phyloP scores from a whole-genome alignment of 2,888 invertebrate species.

The Platynereis dumerilii region DNA sequence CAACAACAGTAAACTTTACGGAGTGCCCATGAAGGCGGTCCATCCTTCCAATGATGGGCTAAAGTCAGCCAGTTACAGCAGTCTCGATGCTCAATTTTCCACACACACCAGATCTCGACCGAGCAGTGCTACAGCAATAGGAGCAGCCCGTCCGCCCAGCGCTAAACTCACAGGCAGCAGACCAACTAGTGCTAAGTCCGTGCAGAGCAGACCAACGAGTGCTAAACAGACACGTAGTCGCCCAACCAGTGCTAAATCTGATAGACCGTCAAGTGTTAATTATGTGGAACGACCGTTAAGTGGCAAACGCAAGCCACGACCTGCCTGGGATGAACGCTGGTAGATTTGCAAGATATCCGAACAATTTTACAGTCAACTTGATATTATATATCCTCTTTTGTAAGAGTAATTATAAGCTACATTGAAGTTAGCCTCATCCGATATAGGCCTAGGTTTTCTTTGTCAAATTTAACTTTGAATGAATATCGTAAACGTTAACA shows the following conservation, averaged over 20 bases:
- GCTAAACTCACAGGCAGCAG: background rate
- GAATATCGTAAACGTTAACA: too few relatives aligned
- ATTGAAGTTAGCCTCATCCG: too few relatives aligned
- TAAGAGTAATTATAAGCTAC: too few relatives aligned
- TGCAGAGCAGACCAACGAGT: background rate
- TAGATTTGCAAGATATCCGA: too few relatives aligned
- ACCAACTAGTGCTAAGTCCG: background rate
- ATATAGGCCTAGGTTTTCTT: too few relatives aligned
- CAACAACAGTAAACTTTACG: background rate
- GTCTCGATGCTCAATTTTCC: background rate
- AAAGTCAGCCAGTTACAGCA: background rate
- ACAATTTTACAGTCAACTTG: too few relatives aligned
- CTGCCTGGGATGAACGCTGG: constrained; percentile 7
- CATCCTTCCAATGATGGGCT: background rate
- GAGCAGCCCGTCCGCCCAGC: background rate
- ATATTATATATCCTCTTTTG: too few relatives aligned
- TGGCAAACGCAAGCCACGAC: background rate
- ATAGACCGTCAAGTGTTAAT: too few relatives aligned
- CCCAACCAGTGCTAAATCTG: background rate
- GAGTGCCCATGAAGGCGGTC: background rate
- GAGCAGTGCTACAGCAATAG: background rate
- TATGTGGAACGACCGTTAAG: background rate
- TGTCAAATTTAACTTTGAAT: too few relatives aligned
- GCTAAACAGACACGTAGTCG: constrained; percentile 4
- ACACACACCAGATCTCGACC: background rate